Percentiles rank a stretch among this genome's conserved stretches.
Evolutionary conservation across 2,797 vertebrate species (phyloP).

Genomic region (Sebastes aleutianus): DNA sequence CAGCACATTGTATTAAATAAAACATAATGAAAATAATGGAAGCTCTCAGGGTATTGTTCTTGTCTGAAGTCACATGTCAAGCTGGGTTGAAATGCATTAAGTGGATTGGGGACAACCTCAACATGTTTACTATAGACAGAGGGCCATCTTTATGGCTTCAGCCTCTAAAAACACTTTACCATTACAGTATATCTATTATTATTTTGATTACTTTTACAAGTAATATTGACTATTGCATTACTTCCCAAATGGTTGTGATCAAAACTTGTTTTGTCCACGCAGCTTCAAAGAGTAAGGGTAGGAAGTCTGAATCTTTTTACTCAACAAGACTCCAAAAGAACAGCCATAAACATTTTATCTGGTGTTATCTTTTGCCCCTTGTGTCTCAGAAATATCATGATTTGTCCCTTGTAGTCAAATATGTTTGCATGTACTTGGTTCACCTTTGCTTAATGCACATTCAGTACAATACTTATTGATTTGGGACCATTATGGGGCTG

Average conservation of each 20-base stretch:
- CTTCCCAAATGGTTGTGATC: not conserved
- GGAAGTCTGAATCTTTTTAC: not conserved
- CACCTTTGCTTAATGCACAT: too few relatives aligned
- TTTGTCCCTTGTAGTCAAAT: not conserved
- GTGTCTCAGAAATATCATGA: not conserved
- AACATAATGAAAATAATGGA: conserved; percentile 3
- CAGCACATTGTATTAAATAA: conserved; percentile 18
- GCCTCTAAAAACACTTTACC: not conserved
- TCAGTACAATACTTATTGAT: not conserved
- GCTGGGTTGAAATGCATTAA: not conserved
- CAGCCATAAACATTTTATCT: not conserved
- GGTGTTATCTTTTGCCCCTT: too few relatives aligned
- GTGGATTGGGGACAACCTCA: not conserved
- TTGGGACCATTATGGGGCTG: not conserved
- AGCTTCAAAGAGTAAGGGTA: not conserved
- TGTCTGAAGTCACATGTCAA: not conserved
- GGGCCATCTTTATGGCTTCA: too few relatives aligned
- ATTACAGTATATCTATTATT: not conserved
- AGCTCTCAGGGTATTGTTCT: conserved; percentile 11
- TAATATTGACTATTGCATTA: not conserved
- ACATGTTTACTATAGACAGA: not conserved
- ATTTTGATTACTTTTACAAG: not conserved
- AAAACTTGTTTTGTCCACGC: not conserved
- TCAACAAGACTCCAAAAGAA: not conserved
- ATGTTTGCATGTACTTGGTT: not conserved